phyloP scores from a whole-genome alignment of 92 coral and sea anemone species.

The Paramuricea clavata region DNA sequence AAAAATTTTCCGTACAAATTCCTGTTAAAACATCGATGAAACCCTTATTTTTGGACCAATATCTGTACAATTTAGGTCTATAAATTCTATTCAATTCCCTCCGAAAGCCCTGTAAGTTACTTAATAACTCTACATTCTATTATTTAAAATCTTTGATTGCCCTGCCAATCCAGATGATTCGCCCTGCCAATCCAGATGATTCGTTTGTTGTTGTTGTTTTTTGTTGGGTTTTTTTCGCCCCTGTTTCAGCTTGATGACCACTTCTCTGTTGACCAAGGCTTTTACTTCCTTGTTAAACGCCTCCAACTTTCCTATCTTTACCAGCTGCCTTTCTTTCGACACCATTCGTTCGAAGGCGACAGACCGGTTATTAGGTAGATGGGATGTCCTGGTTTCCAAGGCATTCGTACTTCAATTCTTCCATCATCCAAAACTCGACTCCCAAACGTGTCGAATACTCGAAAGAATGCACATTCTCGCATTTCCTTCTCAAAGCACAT shows the following conservation, averaged over 20 bases:
- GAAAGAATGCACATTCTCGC: conserved; percentile 66
- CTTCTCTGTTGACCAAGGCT: conserved; percentile 35
- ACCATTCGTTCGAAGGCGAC: conserved; percentile 59
- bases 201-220: too few species aligned
- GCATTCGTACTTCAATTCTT: conserved; percentile 72
- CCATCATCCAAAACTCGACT: conserved; percentile 62
- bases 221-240: too few species aligned
- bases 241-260: conserved; percentile 28
- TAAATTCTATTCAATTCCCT: too few species aligned
- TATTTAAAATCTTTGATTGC: too few species aligned
- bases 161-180: too few species aligned
- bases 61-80: too few species aligned
- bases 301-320: conserved; percentile 20
- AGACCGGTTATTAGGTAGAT: conserved; percentile 69
- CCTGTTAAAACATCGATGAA: too few species aligned
- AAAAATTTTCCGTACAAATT: too few species aligned
- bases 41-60: too few species aligned
- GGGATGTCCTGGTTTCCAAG: conserved; percentile 71
- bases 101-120: too few species aligned
- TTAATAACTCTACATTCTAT: too few species aligned
- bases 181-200: too few species aligned
- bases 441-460: conserved; percentile 60
- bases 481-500: conserved; percentile 62
- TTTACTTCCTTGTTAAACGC: conserved; percentile 12
- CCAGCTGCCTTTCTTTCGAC: conserved; percentile 39